Conservation (phyloP, 2,797 vertebrate genomes). For the Sciurus vulgaris region DNA sequence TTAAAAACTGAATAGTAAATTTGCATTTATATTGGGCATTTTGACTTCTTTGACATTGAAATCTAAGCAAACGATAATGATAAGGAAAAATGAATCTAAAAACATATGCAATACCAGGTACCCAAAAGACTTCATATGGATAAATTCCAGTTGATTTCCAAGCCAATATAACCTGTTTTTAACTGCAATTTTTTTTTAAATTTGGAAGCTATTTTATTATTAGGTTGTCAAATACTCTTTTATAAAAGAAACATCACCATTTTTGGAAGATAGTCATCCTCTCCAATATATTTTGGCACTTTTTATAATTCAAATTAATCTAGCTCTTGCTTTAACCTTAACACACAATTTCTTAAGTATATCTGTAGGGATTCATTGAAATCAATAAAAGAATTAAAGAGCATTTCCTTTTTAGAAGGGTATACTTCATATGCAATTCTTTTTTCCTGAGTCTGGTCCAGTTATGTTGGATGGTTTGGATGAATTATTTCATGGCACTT, state of each 20-base stretch:
- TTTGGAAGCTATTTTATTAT: neutral
- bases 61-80: conserved; percentile 39
- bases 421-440: conserved; percentile 72
- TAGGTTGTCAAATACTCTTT: neutral
- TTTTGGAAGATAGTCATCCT: neutral
- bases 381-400: conserved; percentile 82
- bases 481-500: conserved; percentile 80
- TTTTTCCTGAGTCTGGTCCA: conserved; percentile 75
- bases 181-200: conserved; percentile 10
- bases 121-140: conserved; percentile 5
- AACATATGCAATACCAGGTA: neutral
- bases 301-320: conserved; percentile 84
- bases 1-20: conserved; percentile 67
- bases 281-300: conserved; percentile 38
- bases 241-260: conserved; percentile 1
- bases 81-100: conserved; percentile 41
- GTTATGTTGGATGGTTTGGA: conserved; percentile 70
- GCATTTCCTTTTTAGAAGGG: conserved; percentile 52
- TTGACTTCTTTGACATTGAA: conserved; percentile 77
- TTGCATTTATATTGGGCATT: conserved; percentile 67
- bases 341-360: conserved; percentile 77
- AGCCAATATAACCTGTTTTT: neutral
- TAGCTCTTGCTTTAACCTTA: conserved; percentile 80
- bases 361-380: conserved; percentile 74
- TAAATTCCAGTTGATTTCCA: conserved; percentile 33